Evolutionary conservation across 2,113 vertebrate species (phyloP).

Genomic region (Vulpes lagopus): DNA sequence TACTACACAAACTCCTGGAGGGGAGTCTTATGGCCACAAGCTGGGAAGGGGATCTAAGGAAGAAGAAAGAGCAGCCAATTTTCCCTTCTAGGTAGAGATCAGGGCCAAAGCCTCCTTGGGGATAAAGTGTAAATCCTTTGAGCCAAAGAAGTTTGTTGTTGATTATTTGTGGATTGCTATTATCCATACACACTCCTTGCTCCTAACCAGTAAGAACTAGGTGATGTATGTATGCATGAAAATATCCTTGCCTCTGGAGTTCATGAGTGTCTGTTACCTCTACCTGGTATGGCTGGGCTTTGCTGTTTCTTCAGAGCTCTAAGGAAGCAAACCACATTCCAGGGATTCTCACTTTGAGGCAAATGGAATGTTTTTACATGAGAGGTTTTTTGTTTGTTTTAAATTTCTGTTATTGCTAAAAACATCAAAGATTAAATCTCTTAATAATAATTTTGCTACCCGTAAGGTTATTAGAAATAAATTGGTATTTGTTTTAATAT

Average conservation of each 20-base stretch:
- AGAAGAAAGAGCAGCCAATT: constrained; percentile 69
- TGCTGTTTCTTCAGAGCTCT: not conserved
- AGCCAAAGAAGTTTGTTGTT: constrained; percentile 47
- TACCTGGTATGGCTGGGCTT: not conserved
- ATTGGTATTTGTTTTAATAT: not conserved
- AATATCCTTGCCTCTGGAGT: not conserved
- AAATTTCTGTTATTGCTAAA: not conserved
- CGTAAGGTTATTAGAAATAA: not conserved
- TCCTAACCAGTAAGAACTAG: not conserved
- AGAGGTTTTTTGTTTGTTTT: not conserved
- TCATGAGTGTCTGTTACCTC: not conserved
- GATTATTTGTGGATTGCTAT: constrained; percentile 53
- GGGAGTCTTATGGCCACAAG: constrained; percentile 13
- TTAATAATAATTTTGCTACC: not conserved
- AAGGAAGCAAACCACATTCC: not conserved
- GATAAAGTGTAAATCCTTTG: constrained; percentile 23
- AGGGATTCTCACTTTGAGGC: constrained; percentile 7
- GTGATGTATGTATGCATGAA: not conserved
- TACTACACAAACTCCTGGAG: constrained; percentile 66
- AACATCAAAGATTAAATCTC: not conserved
- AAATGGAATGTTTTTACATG: not conserved
- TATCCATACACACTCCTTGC: not conserved
- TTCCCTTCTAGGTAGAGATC: constrained; percentile 48
- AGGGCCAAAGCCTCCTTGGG: constrained; percentile 60
- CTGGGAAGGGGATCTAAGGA: constrained; percentile 52